Percentiles rank a stretch among this genome's conserved stretches.
phyloP scores from a whole-genome alignment of 2,888 invertebrate species.

The Ditylenchus weischeri region DNA sequence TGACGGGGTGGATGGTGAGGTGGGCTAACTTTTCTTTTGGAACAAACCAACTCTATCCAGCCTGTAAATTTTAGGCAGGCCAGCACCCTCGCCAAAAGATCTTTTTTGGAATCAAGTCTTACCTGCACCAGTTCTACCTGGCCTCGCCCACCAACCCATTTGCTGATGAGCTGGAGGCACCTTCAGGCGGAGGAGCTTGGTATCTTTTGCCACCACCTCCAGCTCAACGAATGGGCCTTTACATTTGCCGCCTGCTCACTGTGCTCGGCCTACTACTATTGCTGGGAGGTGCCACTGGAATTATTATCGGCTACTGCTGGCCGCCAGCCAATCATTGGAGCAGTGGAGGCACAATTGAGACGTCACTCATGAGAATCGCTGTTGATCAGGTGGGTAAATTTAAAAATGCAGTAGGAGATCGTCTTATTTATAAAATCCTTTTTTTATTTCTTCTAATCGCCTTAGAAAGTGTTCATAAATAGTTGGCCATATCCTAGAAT shows the following conservation, averaged over 20 bases:
- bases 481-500: too few relatives aligned
- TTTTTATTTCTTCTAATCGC: too few relatives aligned
- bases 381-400: slow-evolving; percentile 31
- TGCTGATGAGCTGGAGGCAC: slow-evolving; percentile 9
- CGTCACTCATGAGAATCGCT: slow-evolving; percentile 37
- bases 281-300: slow-evolving; percentile 49
- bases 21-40: background rate
- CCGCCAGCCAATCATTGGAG: slow-evolving; percentile 24
- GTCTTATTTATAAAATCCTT: too few relatives aligned
- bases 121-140: slow-evolving; percentile 56
- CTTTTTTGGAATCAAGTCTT: slow-evolving; percentile 53
- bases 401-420: background rate
- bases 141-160: slow-evolving; percentile 43
- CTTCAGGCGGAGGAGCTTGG: slow-evolving; percentile 29
- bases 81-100: slow-evolving; percentile 17
- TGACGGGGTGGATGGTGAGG: slow-evolving; percentile 12
- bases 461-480: too few relatives aligned
- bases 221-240: slow-evolving; percentile 44
- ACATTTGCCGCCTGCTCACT: slow-evolving; percentile 52
- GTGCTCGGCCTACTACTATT: slow-evolving; percentile 52
- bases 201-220: slow-evolving; percentile 56
- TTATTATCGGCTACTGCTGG: slow-evolving; percentile 57
- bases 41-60: too few relatives aligned
- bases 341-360: background rate
- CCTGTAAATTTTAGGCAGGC: too few relatives aligned